phyloP scores from a whole-genome alignment of 2,888 invertebrate species.

The Argyresthia goedartella region DNA sequence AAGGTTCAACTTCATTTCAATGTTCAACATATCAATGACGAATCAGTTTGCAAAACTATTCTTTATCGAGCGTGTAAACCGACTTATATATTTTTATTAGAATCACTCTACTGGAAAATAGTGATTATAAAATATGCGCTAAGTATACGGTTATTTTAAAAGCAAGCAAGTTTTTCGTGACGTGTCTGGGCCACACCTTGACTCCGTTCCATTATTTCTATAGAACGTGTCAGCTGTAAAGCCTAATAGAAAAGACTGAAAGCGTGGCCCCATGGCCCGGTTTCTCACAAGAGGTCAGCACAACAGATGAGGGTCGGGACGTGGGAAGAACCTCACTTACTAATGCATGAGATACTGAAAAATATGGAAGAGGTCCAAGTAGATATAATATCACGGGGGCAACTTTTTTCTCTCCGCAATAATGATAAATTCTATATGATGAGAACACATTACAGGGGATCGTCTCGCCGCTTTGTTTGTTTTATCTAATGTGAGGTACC shows the following conservation, averaged over 20 bases:
- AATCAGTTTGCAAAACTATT: too few relatives aligned
- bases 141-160: not conserved
- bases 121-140: too few relatives aligned
- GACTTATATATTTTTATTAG: too few relatives aligned
- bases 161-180: not conserved
- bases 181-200: slow-evolving; percentile 9
- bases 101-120: too few relatives aligned
- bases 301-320: not conserved
- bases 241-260: not conserved
- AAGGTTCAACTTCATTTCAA: too few relatives aligned
- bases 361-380: not conserved
- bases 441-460: too few relatives aligned
- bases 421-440: too few relatives aligned
- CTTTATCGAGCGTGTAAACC: too few relatives aligned
- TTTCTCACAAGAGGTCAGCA: not conserved
- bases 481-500: too few relatives aligned
- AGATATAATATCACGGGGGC: not conserved
- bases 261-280: not conserved
- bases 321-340: not conserved
- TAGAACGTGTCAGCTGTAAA: not conserved
- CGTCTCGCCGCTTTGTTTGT: too few relatives aligned
- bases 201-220: not conserved
- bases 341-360: slow-evolving; percentile 1
- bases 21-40: too few relatives aligned
- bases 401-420: not conserved